A percentile compares a stretch with the other conserved stretches of the same genome.
Conservation (phyloP, 2,888 invertebrate genomes). For the Lasiommata megera region DNA sequence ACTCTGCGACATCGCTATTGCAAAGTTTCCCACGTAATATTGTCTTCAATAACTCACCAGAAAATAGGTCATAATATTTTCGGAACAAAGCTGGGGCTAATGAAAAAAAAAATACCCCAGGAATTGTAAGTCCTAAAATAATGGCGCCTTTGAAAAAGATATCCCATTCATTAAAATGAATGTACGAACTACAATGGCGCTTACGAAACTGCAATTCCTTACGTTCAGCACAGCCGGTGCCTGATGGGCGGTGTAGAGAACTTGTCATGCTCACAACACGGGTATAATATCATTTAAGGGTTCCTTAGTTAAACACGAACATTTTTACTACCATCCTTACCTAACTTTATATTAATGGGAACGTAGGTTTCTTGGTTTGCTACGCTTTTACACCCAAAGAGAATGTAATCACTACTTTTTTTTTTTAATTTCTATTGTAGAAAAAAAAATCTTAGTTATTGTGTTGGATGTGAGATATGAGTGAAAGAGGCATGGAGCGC, state of each 20-base stretch:
- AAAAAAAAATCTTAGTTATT: too few relatives aligned
- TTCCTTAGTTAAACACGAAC: background rate
- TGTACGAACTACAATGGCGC: conserved; percentile 36
- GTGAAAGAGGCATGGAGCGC: too few relatives aligned
- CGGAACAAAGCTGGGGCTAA: conserved; percentile 36
- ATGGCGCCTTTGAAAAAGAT: conserved; percentile 39
- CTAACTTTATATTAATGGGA: too few relatives aligned
- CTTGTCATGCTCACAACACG: conserved; percentile 7
- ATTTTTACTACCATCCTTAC: too few relatives aligned
- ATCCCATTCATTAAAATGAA: conserved; percentile 38
- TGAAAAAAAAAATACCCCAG: conserved; percentile 35
- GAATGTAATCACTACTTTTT: too few relatives aligned
- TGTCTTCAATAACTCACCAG: conserved; percentile 23
- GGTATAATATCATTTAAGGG: conserved; percentile 18
- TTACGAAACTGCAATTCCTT: conserved; percentile 41
- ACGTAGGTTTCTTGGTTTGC: too few relatives aligned
- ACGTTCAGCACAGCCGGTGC: conserved; percentile 14
- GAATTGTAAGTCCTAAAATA: conserved; percentile 38
- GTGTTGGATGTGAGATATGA: too few relatives aligned
- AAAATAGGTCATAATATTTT: conserved; percentile 28
- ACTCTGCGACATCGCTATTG: background rate
- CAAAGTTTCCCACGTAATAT: conserved; percentile 15
- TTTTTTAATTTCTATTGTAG: too few relatives aligned
- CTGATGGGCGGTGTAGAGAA: conserved; percentile 2
- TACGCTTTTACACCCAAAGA: too few relatives aligned